Evolutionary conservation across 2,113 vertebrate species (phyloP), one percentile per base, ranked within the genome.

Genomic region (Cynoglossus semilaevis): DNA sequence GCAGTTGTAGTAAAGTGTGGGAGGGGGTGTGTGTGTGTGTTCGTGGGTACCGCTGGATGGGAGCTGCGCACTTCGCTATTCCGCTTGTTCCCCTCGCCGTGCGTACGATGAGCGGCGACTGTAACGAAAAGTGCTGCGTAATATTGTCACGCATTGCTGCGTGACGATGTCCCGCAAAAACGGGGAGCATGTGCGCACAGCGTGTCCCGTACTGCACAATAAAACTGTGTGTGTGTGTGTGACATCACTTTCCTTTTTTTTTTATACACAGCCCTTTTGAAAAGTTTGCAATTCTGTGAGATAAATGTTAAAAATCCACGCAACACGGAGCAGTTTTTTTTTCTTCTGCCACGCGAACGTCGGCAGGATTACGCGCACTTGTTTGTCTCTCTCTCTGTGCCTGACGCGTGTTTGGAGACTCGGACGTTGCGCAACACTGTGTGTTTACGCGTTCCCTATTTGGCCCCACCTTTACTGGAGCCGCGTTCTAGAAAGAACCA

Each of bases 401-500:
- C 45, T 13, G 37, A 34, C 14, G 56, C 42, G 9, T 12, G 51
- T 42, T 45, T 43, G 12, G 53, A 45, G 67, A 51, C 36, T 42
- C 42, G 16, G 52, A 51, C 62, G 72, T 89, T 90, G 87, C 86
- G 87, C 84, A 88, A 89, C 83, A 17, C 51, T 29, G 53, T 77
- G 85, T 92, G 89, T 91, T 91, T 88, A 90, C 88, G 83, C 79
- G 85, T 69, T 67, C 48, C 61, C 76, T 14, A 17, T 7, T 9
- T 15, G 75, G 87, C 89, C 86, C 86, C 88, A 80, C 91, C 90
- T 83, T 79, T 74, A 63, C n/a, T 15, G 7, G 37, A 52, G 70
- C 76, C 29, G 12, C 59, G 77, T 83, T 91, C 86, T 54, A 77
- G 83, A 85, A 82, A 40, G 67, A 49, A 15, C 64, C 3, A 42